Evolutionary conservation across 2,888 invertebrate species (phyloP), one percentile per base, ranked within the genome.

Genomic region (Leptopilina drosophilae): DNA sequence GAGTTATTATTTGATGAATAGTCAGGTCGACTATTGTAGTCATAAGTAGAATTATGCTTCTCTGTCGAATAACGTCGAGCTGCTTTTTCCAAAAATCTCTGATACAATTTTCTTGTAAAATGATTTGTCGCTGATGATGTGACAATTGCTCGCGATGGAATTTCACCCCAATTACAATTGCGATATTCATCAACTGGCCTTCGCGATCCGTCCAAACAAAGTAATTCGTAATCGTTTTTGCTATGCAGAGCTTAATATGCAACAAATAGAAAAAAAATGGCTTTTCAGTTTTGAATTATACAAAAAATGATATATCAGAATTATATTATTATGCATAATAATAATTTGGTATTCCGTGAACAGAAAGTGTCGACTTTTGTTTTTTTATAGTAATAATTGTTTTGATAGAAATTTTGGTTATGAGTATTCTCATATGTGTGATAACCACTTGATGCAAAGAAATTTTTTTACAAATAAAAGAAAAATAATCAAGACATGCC

Each of bases 71-170:
- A 73, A 26, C 53, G 76, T 14, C 83, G 83, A 0, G 94, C 93
- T 15, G 95, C 93, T 85, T 93, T 94, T 85, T 94, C 92, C 0
- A 96, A 90, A 84, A 96, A 94, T 81, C 93, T 93, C 89, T 96
- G 96, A 87, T 94, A 96, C 89, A 92, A 92, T 79, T 90, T 92
- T 67, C 96, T 93, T 65, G 93, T 92, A 14, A 94, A 93, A 8
- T 91, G 90, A 9, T 93, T 91, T 8, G 95, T 95, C 0, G 96
- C 97, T 9, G 97, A 97, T n/a, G 96, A 96, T 1, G 96, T 96
- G 1, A 98, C 96, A 8, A 98, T 91, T 0, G 97, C 97, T 91
- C 97, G 96, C 0, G 97, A 95, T 0, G 97, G 97, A 12, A 96
- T 95, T 69, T 93, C 92, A 7, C 97, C 98, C 98, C 98, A 98